These are phyloP conservation scores for Molothrus ater DNA, from an alignment of 2,797 vertebrate genomes.

Conservation along the genomic window DNA sequence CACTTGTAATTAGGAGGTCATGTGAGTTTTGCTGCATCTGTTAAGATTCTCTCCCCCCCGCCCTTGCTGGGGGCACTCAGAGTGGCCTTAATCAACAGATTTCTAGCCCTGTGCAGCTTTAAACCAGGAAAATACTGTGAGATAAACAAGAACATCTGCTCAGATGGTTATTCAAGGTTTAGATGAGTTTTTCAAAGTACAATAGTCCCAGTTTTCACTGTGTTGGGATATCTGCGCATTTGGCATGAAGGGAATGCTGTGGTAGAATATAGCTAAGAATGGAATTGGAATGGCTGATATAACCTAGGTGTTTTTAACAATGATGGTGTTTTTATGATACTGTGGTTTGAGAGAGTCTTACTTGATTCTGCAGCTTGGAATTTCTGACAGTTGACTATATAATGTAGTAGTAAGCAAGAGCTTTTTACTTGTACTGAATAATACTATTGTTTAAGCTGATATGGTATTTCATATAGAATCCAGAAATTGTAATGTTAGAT, in stretches of 20 bases:
- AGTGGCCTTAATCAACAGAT: background rate
- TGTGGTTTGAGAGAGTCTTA: background rate
- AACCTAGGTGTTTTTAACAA: background rate
- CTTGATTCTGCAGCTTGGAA: background rate
- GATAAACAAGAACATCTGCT: slow-evolving; percentile 40
- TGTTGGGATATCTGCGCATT: background rate
- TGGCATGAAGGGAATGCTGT: background rate
- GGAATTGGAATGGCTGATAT: background rate
- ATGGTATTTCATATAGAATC: background rate
- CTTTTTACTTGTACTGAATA: background rate
- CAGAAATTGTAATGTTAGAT: background rate
- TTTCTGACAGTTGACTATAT: background rate
- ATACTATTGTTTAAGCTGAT: background rate
- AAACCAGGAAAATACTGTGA: background rate
- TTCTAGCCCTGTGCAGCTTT: background rate
- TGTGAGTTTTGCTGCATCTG: background rate
- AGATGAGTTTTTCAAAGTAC: background rate
- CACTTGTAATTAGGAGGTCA: background rate
- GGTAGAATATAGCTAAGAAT: background rate
- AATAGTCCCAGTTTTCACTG: background rate
- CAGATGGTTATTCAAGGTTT: background rate
- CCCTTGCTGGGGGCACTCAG: background rate
- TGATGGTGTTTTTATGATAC: background rate
- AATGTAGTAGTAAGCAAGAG: background rate
- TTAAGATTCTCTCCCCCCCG: background rate